These are phyloP conservation scores for Tenthredo livida DNA, from an alignment of 2,888 invertebrate genomes.

Conservation along the genomic window DNA sequence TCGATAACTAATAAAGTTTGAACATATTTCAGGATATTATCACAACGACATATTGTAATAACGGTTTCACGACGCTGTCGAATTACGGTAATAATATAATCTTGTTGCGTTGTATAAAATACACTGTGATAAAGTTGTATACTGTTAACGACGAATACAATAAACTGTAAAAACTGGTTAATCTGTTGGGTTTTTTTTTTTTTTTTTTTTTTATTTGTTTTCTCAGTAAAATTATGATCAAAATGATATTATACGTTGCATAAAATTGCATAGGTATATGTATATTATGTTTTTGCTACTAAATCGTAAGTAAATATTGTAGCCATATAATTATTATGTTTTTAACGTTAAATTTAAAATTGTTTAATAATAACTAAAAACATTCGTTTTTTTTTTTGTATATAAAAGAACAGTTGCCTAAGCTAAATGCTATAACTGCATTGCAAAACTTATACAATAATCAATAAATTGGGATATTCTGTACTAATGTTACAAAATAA, in stretches of 20 bases:
- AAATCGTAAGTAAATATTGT: conserved; percentile 7
- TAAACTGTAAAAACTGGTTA: conserved; percentile 15
- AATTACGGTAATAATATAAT: background rate
- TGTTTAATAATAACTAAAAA: conserved; percentile 31
- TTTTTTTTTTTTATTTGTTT: background rate
- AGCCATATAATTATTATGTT: conserved; percentile 14
- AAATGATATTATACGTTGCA: conserved; percentile 1
- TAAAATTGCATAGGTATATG: background rate
- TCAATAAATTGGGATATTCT: conserved; percentile 50
- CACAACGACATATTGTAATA: conserved; percentile 12
- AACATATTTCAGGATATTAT: conserved; percentile 25
- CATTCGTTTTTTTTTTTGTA: conserved; percentile 51
- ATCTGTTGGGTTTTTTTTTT: background rate
- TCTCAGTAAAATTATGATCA: conserved; percentile 23
- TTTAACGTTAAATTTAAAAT: conserved; percentile 24
- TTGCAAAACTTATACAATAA: conserved; percentile 61
- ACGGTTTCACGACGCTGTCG: background rate
- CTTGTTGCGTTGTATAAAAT: conserved; percentile 16
- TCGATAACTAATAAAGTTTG: conserved; percentile 31
- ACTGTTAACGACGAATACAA: background rate
- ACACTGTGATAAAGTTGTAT: conserved; percentile 10
- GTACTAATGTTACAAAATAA: conserved; percentile 26
- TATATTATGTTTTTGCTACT: conserved; percentile 9
- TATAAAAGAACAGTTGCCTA: conserved; percentile 69
- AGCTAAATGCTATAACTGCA: conserved; percentile 68